Evolutionary conservation across 2,113 vertebrate genomes (phyloP).

Genomic region (Pterocles orientalis): DNA sequence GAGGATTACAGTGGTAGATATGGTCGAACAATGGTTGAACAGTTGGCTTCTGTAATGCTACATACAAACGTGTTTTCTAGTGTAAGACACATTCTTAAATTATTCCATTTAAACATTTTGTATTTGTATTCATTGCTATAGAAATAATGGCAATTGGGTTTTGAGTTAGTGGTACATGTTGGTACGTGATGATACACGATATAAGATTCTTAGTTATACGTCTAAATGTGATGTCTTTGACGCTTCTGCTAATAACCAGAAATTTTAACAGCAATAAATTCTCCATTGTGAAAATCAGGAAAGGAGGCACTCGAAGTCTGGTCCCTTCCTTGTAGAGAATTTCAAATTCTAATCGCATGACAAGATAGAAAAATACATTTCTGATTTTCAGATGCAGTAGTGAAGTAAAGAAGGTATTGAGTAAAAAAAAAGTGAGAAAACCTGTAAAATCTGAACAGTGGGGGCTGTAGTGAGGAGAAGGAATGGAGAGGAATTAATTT

Average conservation of each 20-base stretch:
- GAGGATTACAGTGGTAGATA: not conserved
- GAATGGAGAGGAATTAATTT: not conserved
- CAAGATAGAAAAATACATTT: not conserved
- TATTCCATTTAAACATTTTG: not conserved
- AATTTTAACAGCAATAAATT: not conserved
- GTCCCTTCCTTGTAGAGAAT: not conserved
- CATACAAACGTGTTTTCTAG: rapidly evolving
- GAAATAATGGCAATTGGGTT: not conserved
- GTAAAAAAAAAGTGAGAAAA: not conserved
- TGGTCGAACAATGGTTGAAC: not conserved
- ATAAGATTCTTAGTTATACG: not conserved
- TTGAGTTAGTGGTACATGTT: not conserved
- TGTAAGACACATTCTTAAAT: not conserved
- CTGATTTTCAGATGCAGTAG: not conserved
- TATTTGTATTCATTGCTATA: not conserved
- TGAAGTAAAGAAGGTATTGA: not conserved
- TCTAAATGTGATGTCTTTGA: not conserved
- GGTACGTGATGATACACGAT: not conserved
- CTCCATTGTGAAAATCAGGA: not conserved
- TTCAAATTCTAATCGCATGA: not conserved
- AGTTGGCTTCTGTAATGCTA: not conserved
- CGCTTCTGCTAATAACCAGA: not conserved
- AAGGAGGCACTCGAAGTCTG: not conserved
- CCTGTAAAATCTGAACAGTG: not conserved
- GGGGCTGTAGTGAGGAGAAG: not conserved